phyloP scores from a whole-genome alignment of 2,797 vertebrate species.

The Rhinella marina region DNA sequence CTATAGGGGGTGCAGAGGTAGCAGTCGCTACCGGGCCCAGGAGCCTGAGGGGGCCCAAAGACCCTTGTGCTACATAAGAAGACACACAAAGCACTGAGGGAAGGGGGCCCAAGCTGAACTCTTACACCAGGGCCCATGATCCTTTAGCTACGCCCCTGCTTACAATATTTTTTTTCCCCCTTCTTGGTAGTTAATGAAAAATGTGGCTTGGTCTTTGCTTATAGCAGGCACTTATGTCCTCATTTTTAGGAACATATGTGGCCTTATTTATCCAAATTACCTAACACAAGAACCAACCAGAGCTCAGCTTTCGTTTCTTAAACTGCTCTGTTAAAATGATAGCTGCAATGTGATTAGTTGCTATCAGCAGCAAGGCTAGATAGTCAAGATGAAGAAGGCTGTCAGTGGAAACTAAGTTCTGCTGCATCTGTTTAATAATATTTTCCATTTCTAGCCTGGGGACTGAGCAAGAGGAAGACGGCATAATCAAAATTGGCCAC shows the following conservation, averaged over 20 bases:
- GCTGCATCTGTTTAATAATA: not conserved
- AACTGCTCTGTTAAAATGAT: not conserved
- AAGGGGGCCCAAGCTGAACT: too few relatives aligned
- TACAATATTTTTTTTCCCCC: not conserved
- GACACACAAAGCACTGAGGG: too few relatives aligned
- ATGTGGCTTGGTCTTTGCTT: not conserved
- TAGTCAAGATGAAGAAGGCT: not conserved
- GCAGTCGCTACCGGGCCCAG: too few relatives aligned
- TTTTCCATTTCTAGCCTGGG: not conserved
- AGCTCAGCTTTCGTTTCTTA: not conserved
- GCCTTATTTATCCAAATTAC: not conserved
- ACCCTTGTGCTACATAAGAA: too few relatives aligned
- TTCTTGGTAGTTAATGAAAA: not conserved
- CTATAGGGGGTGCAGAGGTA: too few relatives aligned
- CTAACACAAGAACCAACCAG: not conserved
- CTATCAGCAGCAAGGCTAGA: not conserved
- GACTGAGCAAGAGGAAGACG: not conserved
- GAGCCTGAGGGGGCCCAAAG: too few relatives aligned
- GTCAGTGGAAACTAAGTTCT: not conserved
- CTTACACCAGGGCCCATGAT: too few relatives aligned
- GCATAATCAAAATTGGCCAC: not conserved
- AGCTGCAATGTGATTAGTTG: not conserved
- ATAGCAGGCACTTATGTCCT: too few relatives aligned
- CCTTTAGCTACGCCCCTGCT: too few relatives aligned
- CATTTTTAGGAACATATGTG: not conserved